These are phyloP conservation scores for Pectinophora gossypiella DNA, from an alignment of 1,140 invertebrate species.

Conservation along the genomic window DNA sequence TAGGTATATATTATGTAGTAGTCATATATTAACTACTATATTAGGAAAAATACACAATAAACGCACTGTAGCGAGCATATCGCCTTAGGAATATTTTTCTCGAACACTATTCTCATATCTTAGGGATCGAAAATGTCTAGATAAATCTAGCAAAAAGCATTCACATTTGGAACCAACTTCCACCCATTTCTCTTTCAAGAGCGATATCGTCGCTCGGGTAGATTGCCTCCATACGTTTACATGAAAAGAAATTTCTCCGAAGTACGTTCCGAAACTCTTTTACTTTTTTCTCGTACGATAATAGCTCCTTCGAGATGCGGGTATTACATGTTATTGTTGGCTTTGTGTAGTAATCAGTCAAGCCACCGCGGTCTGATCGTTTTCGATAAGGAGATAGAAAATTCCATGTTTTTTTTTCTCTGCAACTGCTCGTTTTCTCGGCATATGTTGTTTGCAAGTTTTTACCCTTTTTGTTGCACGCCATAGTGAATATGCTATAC, in stretches of 20 bases:
- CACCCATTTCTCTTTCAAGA: not conserved
- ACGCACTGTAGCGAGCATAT: no score
- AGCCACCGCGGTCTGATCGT: slow-evolving; percentile 1
- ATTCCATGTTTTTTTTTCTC: not conserved
- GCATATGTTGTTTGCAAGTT: not conserved
- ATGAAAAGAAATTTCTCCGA: slow-evolving; percentile 5
- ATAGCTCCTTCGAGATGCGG: slow-evolving; percentile 11
- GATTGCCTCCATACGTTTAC: not conserved
- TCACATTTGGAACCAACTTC: not conserved
- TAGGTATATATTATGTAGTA: no score
- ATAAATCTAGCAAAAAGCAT: not conserved
- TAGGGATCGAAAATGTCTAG: no score
- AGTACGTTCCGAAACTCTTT: slow-evolving; percentile 4
- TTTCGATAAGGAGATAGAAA: slow-evolving; percentile 1
- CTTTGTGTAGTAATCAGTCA: slow-evolving; percentile 16
- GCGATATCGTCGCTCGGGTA: not conserved
- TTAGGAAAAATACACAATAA: no score
- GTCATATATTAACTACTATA: no score
- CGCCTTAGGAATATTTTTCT: no score
- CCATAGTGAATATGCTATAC: not conserved
- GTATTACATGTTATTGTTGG: slow-evolving; percentile 21
- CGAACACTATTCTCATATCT: no score
- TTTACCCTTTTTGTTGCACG: not conserved
- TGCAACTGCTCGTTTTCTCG: not conserved
- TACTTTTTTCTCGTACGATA: slow-evolving; percentile 3